Evolutionary conservation across 1,140 invertebrate species (phyloP), one percentile per base, ranked within the genome.

Genomic region (Cydia pomonella): DNA sequence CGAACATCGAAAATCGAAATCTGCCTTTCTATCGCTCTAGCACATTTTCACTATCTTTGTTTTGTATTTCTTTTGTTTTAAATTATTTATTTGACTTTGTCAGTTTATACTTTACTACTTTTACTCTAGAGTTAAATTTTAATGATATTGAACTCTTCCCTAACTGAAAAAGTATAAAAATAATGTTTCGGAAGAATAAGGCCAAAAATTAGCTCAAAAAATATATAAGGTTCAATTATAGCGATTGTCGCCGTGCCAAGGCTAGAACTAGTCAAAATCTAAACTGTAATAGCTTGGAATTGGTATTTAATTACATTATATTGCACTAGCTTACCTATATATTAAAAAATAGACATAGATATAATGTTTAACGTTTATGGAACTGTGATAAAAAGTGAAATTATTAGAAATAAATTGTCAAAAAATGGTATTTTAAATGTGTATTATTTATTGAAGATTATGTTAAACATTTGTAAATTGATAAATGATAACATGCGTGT

Each of bases 321-420:
- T 59, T 23, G 7, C 23, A 10, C 53, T 38, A 53, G n/a, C 50
- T 18, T 53, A 16, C 16, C n/a, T n/a, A n/a, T n/a, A n/a, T n/a
- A n/a, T n/a, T n/a, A n/a, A n/a, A n/a, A n/a, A n/a, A n/a, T n/a
- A n/a, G n/a, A n/a, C n/a, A n/a, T n/a, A 71, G 25, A 27, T 72
- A 72, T 23, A 72, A 44, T 13, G 18, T 25, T 23, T 64, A 64
- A 64, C 25, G 13, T 18, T 72, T 72, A 72, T 72, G 38, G 18
- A 33, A 72, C 69, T 72, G 33, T 41, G 69, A 72, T 73, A 73
- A 38, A 33, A 41, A 69, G 29, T 69, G 64, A 33, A 69, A 69
- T 69, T 69, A 69, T 64, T 64, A 33, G 63, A 64, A 9, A 16
- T 18, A 64, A 25, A 64, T 7, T 23, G 27, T n/a, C 16, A 18